Conservation (phyloP, 2,888 invertebrate genomes). For the Marronus borbonicus region DNA sequence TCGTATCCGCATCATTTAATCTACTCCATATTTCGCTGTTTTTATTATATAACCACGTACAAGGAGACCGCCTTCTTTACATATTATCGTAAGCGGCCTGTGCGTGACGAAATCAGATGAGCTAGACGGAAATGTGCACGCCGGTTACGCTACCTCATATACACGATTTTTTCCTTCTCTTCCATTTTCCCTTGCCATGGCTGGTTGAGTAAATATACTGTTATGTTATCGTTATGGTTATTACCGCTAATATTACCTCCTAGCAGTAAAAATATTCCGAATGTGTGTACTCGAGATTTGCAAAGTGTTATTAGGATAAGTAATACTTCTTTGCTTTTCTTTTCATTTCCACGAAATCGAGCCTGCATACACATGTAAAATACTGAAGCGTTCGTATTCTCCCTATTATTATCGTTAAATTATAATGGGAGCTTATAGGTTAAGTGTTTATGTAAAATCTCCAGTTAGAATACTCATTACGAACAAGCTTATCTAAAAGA, state of each 20-base stretch:
- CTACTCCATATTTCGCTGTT: not conserved
- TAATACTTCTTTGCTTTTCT: not conserved
- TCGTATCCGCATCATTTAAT: too few relatives aligned
- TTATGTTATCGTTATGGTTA: slow-evolving; percentile 23
- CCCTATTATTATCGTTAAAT: too few relatives aligned
- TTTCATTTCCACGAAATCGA: not conserved
- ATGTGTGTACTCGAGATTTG: slow-evolving; percentile 10
- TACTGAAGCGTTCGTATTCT: too few relatives aligned
- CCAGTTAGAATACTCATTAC: too few relatives aligned
- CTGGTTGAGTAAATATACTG: slow-evolving; percentile 6
- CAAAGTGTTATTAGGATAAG: slow-evolving; percentile 4
- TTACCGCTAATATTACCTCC: slow-evolving; percentile 7
- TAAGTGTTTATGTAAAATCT: too few relatives aligned
- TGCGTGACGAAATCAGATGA: slow-evolving; percentile 2
- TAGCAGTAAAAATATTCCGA: slow-evolving; percentile 8
- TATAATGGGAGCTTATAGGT: too few relatives aligned
- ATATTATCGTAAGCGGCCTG: not conserved
- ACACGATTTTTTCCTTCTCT: not conserved
- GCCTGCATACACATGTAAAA: too few relatives aligned
- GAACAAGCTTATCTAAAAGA: too few relatives aligned
- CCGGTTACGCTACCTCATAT: not conserved
- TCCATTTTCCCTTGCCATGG: not conserved
- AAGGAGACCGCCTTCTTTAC: not conserved
- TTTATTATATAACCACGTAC: not conserved
- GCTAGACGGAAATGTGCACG: slow-evolving; percentile 3